A percentile compares a stretch with the other conserved stretches of the same genome.
phyloP scores from a whole-genome alignment of 1,140 invertebrate genomes.

The Helicorthomorpha holstii region DNA sequence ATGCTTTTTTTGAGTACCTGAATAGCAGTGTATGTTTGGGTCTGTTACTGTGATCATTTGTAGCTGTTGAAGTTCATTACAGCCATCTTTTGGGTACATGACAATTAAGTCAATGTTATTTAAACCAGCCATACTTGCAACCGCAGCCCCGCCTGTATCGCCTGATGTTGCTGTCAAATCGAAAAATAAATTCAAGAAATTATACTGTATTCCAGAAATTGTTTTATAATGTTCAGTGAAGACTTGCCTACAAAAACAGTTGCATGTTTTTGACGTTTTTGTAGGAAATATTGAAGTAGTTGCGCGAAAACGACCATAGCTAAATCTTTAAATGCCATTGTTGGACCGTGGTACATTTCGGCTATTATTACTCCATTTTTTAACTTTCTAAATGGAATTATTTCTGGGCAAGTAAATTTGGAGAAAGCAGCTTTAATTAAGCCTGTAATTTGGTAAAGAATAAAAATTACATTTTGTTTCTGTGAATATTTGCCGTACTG shows the following conservation, averaged over 20 bases:
- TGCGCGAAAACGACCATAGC: constrained; percentile 27
- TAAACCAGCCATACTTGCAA: constrained; percentile 26
- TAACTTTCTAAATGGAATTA: constrained; percentile 20
- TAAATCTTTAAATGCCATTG: constrained; percentile 33
- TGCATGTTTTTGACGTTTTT: constrained; percentile 22
- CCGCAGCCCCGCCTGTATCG: constrained; percentile 34
- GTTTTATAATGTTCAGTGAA: not conserved
- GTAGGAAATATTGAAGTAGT: constrained; percentile 27
- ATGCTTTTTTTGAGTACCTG: constrained; percentile 10
- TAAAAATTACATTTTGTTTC: too few species aligned
- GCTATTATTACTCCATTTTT: constrained; percentile 22
- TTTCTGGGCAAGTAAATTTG: too few species aligned
- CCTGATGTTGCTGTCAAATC: constrained; percentile 28
- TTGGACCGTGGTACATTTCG: constrained; percentile 31
- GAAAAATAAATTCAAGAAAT: constrained; percentile 1
- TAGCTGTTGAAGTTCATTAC: constrained; percentile 27
- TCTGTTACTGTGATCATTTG: constrained; percentile 31
- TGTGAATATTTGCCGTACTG: too few species aligned
- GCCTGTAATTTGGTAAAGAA: too few species aligned
- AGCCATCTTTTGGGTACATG: constrained; percentile 26
- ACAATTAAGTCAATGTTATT: constrained; percentile 29
- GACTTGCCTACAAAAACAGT: constrained; percentile 22
- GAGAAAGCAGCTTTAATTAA: too few species aligned
- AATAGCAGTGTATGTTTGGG: constrained; percentile 28
- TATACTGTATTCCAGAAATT: not conserved